Base-by-base conservation (phyloP, 2,888 invertebrate genomes). In the Aspidiotus rigidus region DNA sequence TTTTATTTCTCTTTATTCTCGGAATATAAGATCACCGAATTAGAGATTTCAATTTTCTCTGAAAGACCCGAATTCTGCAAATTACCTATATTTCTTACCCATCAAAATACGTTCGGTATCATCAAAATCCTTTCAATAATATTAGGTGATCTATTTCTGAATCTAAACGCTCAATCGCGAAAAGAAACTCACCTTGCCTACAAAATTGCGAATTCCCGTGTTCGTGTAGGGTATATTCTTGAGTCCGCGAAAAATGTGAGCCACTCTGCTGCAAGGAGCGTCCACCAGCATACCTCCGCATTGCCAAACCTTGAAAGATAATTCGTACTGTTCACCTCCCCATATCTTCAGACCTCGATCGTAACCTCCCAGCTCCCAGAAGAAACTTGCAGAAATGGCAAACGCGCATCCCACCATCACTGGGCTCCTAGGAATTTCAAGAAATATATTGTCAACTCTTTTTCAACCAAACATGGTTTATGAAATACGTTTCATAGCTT, bases 281-380 rank as follows among this genome's bases (percentile, higher is more conserved):
- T 96, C 95, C 71, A 89, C 81, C 89, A 96, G 87, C 74, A 85
- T 83, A 0, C 95, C 95, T 15, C 93, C 93, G 77, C 95, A 96
- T 80, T 94, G 94, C 95, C 96, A 96, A 67, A 95, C 87, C 84
- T 96, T 96, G 76, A 97, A 97, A 72, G 95, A 95, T n/a, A 97
- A 82, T 77, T 97, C 97, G 76, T 95, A 97, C 77, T 97, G 97
- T 78, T 97, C 97, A 0, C 96, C 97, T 28, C 97, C 97, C 97
- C 97, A 97, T 74, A 97, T 96, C 75, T 95, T 93, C 2, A 94
- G 80, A 0, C 92, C 92, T 0, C 77, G 75, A 76, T 94, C 94
- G 76, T 94, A 94, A 0, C 96, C 97, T 2, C 94, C 97, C 55
- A 97, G 79, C 78, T 95, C 91, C 95, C 95, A 96, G 79, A 98